Percentiles rank a stretch among this genome's conserved stretches.
These are phyloP conservation scores for Agrochola macilenta DNA, from an alignment of 2,888 invertebrate genomes.

Conservation along the genomic window DNA sequence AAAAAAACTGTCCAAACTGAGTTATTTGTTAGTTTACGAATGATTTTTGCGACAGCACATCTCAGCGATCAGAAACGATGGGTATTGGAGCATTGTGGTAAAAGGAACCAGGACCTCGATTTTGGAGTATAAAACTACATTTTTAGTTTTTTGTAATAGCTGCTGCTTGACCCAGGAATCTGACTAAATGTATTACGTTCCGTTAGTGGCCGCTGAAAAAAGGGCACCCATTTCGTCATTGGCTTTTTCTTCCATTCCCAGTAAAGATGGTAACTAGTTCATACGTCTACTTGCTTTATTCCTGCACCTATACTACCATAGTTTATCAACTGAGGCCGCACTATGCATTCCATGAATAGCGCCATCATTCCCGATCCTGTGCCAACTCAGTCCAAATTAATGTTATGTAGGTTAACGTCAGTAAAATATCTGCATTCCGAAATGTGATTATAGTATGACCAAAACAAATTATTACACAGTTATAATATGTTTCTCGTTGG, in stretches of 20 bases:
- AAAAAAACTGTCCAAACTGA: no score
- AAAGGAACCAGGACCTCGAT: background rate
- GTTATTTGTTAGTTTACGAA: no score
- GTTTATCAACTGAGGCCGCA: background rate
- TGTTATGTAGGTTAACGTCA: background rate
- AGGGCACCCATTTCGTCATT: background rate
- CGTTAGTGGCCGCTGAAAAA: background rate
- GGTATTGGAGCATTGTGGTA: background rate
- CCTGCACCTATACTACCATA: background rate
- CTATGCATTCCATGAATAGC: background rate
- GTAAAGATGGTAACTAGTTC: background rate
- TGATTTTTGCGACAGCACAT: background rate
- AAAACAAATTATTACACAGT: background rate
- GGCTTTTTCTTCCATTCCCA: background rate
- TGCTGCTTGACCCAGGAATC: background rate
- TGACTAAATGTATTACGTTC: background rate
- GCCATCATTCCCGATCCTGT: background rate
- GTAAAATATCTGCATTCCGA: background rate
- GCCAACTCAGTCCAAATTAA: slow-evolving; percentile 3
- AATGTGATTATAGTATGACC: background rate
- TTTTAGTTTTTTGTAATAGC: background rate
- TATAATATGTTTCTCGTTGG: background rate
- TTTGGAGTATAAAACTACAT: background rate
- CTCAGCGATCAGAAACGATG: background rate
- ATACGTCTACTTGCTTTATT: background rate